Evolutionary conservation across 2,888 invertebrate species (phyloP).

Genomic region (Elysia crispata): DNA sequence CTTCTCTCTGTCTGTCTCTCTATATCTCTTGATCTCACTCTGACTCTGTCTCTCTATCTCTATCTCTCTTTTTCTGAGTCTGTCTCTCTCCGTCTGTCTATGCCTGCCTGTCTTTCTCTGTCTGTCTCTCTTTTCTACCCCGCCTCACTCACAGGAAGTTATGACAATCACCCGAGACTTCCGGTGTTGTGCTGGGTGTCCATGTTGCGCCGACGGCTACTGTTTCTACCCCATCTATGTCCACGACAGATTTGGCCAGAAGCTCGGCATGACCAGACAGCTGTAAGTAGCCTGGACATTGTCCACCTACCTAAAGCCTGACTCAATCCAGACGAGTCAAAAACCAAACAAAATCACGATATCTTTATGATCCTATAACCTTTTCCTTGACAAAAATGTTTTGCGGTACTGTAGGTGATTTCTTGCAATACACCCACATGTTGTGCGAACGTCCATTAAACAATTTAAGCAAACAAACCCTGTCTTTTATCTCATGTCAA

Average conservation of each 20-base stretch:
- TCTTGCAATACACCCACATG: too few species aligned
- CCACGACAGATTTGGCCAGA: conserved; percentile 43
- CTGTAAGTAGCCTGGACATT: conserved; percentile 37
- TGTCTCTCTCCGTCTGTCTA: not conserved
- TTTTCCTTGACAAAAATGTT: too few species aligned
- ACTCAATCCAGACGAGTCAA: too few species aligned
- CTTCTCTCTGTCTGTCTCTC: too few species aligned
- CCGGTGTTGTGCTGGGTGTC: conserved; percentile 46
- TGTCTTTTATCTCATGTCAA: too few species aligned
- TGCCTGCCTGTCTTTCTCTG: not conserved
- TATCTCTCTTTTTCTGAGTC: too few species aligned
- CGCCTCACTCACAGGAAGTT: conserved; percentile 48
- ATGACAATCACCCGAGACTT: conserved; percentile 38
- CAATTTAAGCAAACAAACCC: too few species aligned
- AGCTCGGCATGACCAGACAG: conserved; percentile 43
- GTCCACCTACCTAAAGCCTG: too few species aligned
- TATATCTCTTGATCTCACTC: not conserved
- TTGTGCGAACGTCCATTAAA: too few species aligned
- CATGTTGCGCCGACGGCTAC: conserved; percentile 43
- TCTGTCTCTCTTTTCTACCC: not conserved
- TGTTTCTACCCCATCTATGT: conserved; percentile 47
- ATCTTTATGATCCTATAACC: too few species aligned
- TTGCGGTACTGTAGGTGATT: too few species aligned
- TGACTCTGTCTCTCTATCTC: not conserved
- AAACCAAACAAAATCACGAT: too few species aligned